Evolutionary conservation across 2,113 vertebrate species (phyloP).

Genomic region (Bostrychus sinensis): DNA sequence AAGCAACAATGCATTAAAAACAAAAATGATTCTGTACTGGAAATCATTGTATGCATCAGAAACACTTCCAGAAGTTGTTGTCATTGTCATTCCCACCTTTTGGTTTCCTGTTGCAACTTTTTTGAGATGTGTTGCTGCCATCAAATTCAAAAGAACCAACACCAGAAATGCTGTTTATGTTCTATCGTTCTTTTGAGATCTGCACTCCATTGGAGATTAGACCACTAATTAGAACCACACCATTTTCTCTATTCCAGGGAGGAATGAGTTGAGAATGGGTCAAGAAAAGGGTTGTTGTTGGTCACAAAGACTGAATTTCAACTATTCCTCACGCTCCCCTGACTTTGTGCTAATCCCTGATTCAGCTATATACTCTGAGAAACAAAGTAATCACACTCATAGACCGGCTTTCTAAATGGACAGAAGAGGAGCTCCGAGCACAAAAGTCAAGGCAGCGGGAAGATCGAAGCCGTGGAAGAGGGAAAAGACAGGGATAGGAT

Average conservation of each 20-base stretch:
- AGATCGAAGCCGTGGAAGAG: conserved; percentile 18
- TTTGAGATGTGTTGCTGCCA: no score
- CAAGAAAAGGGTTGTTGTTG: conserved; percentile 33
- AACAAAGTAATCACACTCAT: conserved; percentile 11
- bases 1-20: no score
- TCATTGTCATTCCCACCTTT: no score
- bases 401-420: conserved; percentile 8
- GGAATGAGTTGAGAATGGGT: conserved; percentile 24
- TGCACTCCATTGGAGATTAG: no score
- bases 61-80: no score
- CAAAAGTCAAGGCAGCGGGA: conserved; percentile 24
- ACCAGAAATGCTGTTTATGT: no score
- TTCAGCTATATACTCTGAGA: conserved; percentile 40
- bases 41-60: no score
- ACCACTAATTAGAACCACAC: no score
- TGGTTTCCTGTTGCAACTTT: no score
- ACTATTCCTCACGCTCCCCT: conserved; percentile 58
- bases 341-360: conserved; percentile 59
- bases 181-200: no score
- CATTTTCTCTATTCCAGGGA: conserved; percentile 12
- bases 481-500: conserved; percentile 29
- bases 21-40: no score
- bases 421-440: conserved; percentile 15
- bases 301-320: conserved; percentile 55
- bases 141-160: no score